Percentiles rank a stretch among this genome's conserved stretches.
Evolutionary conservation across 2,113 vertebrate species (phyloP).

Genomic region (Motacilla alba): DNA sequence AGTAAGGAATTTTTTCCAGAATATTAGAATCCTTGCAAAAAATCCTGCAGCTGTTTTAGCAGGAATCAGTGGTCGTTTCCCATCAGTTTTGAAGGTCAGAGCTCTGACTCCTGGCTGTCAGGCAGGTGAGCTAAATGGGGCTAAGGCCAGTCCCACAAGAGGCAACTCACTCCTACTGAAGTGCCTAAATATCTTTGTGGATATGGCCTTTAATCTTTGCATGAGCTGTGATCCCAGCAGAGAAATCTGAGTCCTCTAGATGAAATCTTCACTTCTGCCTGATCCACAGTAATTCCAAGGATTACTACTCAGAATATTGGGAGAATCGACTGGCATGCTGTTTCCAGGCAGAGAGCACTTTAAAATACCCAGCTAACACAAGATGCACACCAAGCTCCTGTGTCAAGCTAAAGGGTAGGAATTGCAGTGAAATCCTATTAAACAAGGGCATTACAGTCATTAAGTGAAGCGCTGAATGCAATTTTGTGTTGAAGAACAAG

Average conservation of each 20-base stretch:
- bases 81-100: neutral
- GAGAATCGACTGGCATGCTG: slow-evolving; percentile 16
- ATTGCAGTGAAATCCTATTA: slow-evolving; percentile 59
- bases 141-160: neutral
- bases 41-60: neutral
- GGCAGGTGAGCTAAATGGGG: neutral
- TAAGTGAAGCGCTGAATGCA: neutral
- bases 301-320: slow-evolving; percentile 57
- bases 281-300: slow-evolving; percentile 66
- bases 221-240: slow-evolving; percentile 18
- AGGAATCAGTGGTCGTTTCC: neutral
- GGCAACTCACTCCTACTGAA: neutral
- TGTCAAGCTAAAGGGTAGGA: slow-evolving; percentile 44
- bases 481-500: neutral
- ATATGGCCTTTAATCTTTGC: slow-evolving; percentile 44
- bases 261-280: slow-evolving; percentile 55
- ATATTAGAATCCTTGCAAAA: neutral
- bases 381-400: neutral
- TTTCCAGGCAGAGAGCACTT: slow-evolving; percentile 17
- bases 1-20: neutral
- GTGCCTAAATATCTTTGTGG: neutral
- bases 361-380: neutral
- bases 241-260: slow-evolving; percentile 54
- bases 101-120: neutral
- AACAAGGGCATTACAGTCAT: slow-evolving; percentile 47